Base-by-base conservation (phyloP, 2,797 vertebrate genomes). In the Clarias platycephalus region DNA sequence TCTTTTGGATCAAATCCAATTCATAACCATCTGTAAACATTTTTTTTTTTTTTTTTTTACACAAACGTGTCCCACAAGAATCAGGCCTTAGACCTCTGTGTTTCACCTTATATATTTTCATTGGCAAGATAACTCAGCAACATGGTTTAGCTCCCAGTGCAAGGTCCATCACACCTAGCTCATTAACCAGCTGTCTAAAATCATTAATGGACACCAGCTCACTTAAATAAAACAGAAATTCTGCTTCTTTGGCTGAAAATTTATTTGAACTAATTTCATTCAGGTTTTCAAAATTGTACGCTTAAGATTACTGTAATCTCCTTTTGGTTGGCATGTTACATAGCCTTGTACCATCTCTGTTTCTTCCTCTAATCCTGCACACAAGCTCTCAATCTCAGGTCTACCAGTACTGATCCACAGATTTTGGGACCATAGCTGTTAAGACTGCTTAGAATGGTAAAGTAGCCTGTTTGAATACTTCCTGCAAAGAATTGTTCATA, bases 381-480 rank as follows among this genome's bases (percentile, higher is more conserved):
- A 66, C 62, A 40, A 26, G 40, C 26, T 63, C 15, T 22, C 26
- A 60, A 62, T 77, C 57, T 62, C 57, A 37, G 74, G 74, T 6
- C 74, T 77, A 58, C 10, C 9, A 79, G 44, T 66, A 13, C 40
- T 7, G 26, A 24, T n/a, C 22, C 62, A 55, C 22, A 37, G 57
- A 6, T 2, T 44, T 7, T 24, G 7, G 37, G 28, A 22, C 31
- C 15, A 49, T 18, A 40, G 78, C n/a, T 49, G 44, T 49, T 49
- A 49, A 62, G 9, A 26, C 60, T 70, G 81, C 22, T 80, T 74
- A 77, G 71, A 55, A 83, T 77, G 66, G 55, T 80, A 8, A 26
- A 81, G 37, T 80, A 53, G 26, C 60, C 58, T 64, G 83, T 28
- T 24, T 85, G 57, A 85, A 80, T 64, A 83, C 26, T 87, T 88